Conservation (phyloP, 2,888 invertebrate species). For the Drosophila barbarae region DNA sequence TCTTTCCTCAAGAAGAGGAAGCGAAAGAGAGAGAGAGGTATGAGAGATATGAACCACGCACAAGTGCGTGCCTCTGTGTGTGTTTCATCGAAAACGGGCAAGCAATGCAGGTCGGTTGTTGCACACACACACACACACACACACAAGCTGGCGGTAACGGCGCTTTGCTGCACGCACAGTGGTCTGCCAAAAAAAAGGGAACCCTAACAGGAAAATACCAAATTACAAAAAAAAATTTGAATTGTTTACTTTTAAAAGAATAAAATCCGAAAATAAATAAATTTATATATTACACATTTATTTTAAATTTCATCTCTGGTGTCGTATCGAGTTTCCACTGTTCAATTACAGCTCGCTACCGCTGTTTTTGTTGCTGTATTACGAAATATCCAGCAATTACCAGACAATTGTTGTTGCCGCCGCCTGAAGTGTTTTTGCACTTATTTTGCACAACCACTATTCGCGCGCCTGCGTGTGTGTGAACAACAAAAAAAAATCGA, state of each 20-base stretch:
- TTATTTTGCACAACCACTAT: slow-evolving; percentile 20
- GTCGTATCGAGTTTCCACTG: slow-evolving; percentile 8
- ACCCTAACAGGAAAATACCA: not conserved
- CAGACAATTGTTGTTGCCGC: slow-evolving; percentile 49
- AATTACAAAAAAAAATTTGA: not conserved
- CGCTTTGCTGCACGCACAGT: slow-evolving; percentile 40
- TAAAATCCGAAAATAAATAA: too few relatives aligned
- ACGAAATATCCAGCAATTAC: slow-evolving; percentile 66
- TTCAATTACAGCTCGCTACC: slow-evolving; percentile 24
- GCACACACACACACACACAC: slow-evolving; percentile 12
- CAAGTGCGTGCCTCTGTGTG: slow-evolving; percentile 38
- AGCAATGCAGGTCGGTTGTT: slow-evolving; percentile 33
- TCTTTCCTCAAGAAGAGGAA: slow-evolving; percentile 29
- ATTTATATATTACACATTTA: too few relatives aligned
- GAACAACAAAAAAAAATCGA: slow-evolving; percentile 1
- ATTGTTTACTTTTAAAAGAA: too few relatives aligned
- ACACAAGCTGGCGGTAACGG: slow-evolving; percentile 31
- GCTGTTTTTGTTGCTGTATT: slow-evolving; percentile 53
- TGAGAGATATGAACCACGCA: slow-evolving; percentile 47
- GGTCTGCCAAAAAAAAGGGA: not conserved
- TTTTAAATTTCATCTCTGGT: too few relatives aligned
- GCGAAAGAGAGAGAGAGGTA: slow-evolving; percentile 23
- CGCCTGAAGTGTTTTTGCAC: slow-evolving; percentile 33
- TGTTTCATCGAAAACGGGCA: slow-evolving; percentile 19
- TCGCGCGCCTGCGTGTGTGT: slow-evolving; percentile 4